A percentile compares a stretch with the other conserved stretches of the same genome.
phyloP scores from a whole-genome alignment of 2,888 invertebrate genomes.

The Pemphredon lugubris region DNA sequence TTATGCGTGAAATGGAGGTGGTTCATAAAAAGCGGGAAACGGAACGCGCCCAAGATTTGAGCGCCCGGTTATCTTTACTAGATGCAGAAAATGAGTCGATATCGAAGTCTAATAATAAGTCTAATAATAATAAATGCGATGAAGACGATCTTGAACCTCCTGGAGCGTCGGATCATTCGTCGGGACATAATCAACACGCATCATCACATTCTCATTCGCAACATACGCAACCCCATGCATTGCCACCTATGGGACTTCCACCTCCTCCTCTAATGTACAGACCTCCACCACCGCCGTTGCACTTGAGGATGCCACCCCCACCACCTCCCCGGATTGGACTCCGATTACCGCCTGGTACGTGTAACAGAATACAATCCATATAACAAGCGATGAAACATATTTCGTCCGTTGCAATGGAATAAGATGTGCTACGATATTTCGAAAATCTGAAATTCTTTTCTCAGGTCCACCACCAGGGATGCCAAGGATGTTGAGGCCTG shows the following conservation, averaged over 20 bases:
- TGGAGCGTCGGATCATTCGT: constrained; percentile 64
- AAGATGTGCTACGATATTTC: neutral
- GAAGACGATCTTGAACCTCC: constrained; percentile 71
- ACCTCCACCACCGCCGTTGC: constrained; percentile 82
- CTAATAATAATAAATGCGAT: constrained; percentile 59
- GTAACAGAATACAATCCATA: constrained; percentile 7
- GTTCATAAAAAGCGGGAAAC: constrained; percentile 89
- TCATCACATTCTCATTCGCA: constrained; percentile 64
- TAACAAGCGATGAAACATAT: no score
- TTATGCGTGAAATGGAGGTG: constrained; percentile 96
- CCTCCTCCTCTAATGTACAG: constrained; percentile 84
- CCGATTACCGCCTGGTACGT: constrained; percentile 82
- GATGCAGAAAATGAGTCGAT: constrained; percentile 71
- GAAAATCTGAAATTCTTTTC: constrained; percentile 68
- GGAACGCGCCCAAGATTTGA: constrained; percentile 85
- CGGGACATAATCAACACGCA: constrained; percentile 62
- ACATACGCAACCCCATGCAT: constrained; percentile 69
- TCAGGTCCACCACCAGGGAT: constrained; percentile 85
- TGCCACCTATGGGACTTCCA: constrained; percentile 82
- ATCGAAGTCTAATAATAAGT: constrained; percentile 64
- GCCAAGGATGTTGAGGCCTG: constrained; percentile 84
- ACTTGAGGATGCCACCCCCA: constrained; percentile 82
- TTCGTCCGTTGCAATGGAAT: neutral
- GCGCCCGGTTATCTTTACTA: constrained; percentile 81
- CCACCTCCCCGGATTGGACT: constrained; percentile 81